Conservation (phyloP, 2,888 invertebrate species). For the Limnephilus lunatus region DNA sequence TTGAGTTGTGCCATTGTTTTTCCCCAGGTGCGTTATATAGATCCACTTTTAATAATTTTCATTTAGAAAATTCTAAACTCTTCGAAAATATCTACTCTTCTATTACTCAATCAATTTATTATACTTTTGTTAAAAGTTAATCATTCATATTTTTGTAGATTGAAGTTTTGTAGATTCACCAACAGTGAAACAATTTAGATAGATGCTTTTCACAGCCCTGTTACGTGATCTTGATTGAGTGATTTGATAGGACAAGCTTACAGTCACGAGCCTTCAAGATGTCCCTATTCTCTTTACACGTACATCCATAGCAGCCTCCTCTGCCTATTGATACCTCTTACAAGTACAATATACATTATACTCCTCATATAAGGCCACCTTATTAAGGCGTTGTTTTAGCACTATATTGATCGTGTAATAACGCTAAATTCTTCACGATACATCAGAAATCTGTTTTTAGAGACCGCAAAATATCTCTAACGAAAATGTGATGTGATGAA, state of each 20-base stretch:
- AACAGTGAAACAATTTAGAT: background rate
- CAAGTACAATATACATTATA: slow-evolving; percentile 13
- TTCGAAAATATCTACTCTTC: background rate
- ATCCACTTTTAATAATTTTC: too few species aligned
- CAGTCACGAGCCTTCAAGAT: slow-evolving; percentile 57
- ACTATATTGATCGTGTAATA: background rate
- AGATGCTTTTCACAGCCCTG: slow-evolving; percentile 2
- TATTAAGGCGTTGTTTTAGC: background rate
- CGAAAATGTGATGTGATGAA: background rate
- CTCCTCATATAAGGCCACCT: background rate
- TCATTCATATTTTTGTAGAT: too few species aligned
- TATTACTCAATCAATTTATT: background rate
- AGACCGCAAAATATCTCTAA: background rate
- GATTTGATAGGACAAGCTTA: slow-evolving; percentile 55
- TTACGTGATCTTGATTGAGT: slow-evolving; percentile 58
- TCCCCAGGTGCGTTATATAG: too few species aligned
- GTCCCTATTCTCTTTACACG: slow-evolving; percentile 43
- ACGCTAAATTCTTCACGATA: background rate
- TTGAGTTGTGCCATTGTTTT: too few species aligned
- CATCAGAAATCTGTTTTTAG: background rate
- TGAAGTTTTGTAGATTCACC: too few species aligned
- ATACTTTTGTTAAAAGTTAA: background rate
- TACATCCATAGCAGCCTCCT: background rate
- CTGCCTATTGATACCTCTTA: slow-evolving; percentile 11
- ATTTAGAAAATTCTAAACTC: background rate